Evolutionary conservation across 1,140 invertebrate species (phyloP).

Genomic region (Brachionus asplanchnoidis): DNA sequence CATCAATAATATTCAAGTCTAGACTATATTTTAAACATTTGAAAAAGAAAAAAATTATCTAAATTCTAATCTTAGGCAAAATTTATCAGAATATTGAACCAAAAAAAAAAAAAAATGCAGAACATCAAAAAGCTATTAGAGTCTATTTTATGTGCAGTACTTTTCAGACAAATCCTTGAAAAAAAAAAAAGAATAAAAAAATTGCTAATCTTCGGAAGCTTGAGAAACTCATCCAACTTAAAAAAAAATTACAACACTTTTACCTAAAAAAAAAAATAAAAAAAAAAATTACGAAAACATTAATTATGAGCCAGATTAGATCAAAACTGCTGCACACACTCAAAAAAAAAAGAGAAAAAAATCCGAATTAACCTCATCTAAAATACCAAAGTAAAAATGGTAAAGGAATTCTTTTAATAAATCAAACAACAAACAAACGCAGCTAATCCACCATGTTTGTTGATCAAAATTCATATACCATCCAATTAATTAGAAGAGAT

Average conservation of each 20-base stretch:
- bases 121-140: background rate
- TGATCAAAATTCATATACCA: background rate
- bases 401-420: background rate
- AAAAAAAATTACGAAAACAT: background rate
- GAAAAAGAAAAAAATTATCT: background rate
- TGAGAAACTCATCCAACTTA: background rate
- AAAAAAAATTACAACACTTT: conserved; percentile 17
- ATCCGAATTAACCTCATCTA: background rate
- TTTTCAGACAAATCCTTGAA: background rate
- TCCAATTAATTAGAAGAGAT: background rate
- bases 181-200: background rate
- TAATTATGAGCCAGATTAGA: background rate
- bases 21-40: background rate
- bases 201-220: conserved; percentile 15
- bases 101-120: background rate
- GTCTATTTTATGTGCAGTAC: conserved; percentile 2
- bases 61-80: background rate
- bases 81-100: background rate
- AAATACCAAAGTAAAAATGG: background rate
- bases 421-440: background rate
- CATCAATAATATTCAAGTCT: background rate
- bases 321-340: background rate
- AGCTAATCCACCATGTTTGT: background rate
- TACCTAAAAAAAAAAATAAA: background rate
- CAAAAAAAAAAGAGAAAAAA: no score